Evolutionary conservation across 1,140 invertebrate species (phyloP).

Genomic region (Chelonus insularis): DNA sequence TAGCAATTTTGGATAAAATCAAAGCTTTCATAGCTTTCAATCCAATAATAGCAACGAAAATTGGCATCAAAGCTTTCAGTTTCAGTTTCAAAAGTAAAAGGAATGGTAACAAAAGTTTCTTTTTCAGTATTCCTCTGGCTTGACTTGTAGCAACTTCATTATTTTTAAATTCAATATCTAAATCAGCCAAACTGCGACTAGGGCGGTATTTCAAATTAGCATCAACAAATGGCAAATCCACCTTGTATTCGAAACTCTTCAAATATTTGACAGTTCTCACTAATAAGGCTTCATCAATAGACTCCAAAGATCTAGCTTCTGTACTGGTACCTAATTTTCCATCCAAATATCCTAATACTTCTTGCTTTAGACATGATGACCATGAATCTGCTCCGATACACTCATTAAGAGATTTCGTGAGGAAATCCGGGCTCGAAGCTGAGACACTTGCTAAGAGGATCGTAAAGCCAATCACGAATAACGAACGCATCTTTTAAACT

Average conservation of each 20-base stretch:
- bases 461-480: conserved; percentile 38
- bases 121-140: conserved; percentile 73
- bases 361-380: conserved; percentile 71
- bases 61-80: conserved; percentile 80
- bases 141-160: conserved; percentile 70
- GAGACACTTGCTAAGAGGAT: conserved; percentile 38
- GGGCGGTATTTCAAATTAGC: conserved; percentile 57
- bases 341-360: conserved; percentile 74
- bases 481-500: conserved; percentile 40
- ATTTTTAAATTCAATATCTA: conserved; percentile 70
- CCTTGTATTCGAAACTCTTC: conserved; percentile 70
- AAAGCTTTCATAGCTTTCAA: conserved; percentile 81
- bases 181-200: conserved; percentile 51
- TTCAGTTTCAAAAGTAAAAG: conserved; percentile 79
- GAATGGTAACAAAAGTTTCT: conserved; percentile 78
- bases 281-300: conserved; percentile 74
- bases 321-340: conserved; percentile 67
- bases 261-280: conserved; percentile 71
- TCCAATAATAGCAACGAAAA: conserved; percentile 75
- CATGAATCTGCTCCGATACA: conserved; percentile 69
- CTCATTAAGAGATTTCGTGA: conserved; percentile 71
- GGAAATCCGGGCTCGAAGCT: conserved; percentile 66
- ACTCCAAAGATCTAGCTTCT: conserved; percentile 62
- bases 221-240: conserved; percentile 66
- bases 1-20: conserved; percentile 78